These are phyloP conservation scores for Agriotes lineatus DNA, from an alignment of 2,888 invertebrate species.

Conservation along the genomic window DNA sequence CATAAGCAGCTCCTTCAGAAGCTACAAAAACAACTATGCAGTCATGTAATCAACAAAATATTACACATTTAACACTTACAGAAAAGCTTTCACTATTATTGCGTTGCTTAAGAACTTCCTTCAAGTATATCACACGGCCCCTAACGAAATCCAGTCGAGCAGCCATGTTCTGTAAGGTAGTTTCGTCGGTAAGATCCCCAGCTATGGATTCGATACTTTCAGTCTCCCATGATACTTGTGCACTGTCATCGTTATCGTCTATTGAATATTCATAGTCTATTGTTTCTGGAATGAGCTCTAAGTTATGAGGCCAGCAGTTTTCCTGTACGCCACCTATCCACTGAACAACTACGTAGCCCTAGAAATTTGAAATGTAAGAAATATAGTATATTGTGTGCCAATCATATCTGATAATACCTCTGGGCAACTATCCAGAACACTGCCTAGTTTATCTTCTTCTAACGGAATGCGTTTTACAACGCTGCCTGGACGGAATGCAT, in stretches of 20 bases:
- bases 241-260: slow-evolving; percentile 64
- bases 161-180: slow-evolving; percentile 73
- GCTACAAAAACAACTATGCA: slow-evolving; percentile 64
- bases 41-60: neutral
- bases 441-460: slow-evolving; percentile 71
- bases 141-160: slow-evolving; percentile 70
- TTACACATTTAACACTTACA: slow-evolving; percentile 11
- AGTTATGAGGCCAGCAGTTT: slow-evolving; percentile 90
- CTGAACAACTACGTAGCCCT: slow-evolving; percentile 88
- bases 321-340: slow-evolving; percentile 91
- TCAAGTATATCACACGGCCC: slow-evolving; percentile 67
- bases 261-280: slow-evolving; percentile 83
- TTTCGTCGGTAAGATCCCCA: slow-evolving; percentile 68
- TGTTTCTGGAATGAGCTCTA: slow-evolving; percentile 77
- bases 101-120: slow-evolving; percentile 57
- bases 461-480: slow-evolving; percentile 79
- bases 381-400: neutral
- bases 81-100: slow-evolving; percentile 20
- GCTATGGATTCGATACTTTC: slow-evolving; percentile 74
- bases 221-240: slow-evolving; percentile 86
- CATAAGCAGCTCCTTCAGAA: slow-evolving; percentile 83
- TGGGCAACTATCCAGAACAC: slow-evolving; percentile 89
- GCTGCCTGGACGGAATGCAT: slow-evolving; percentile 92
- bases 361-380: slow-evolving; percentile 21
- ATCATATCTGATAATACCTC: too few species aligned